A percentile compares a stretch with the other conserved stretches of the same genome.
These are phyloP conservation scores for Alcis repandata DNA, from an alignment of 2,888 invertebrate species.

Conservation along the genomic window DNA sequence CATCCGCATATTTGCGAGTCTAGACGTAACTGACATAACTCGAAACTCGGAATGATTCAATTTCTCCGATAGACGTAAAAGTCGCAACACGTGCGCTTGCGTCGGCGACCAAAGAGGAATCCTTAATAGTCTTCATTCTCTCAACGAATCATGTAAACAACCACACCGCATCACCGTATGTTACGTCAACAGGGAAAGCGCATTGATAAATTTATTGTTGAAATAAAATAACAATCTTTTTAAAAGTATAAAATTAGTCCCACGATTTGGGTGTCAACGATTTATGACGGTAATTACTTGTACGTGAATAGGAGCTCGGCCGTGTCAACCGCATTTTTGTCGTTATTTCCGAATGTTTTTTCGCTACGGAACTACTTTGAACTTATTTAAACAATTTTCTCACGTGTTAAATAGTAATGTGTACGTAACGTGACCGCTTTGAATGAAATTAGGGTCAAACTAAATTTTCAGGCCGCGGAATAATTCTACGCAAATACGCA, in stretches of 20 bases:
- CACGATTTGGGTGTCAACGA: slow-evolving; percentile 34
- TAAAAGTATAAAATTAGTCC: slow-evolving; percentile 34
- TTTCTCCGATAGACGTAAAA: slow-evolving; percentile 53
- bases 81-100: slow-evolving; percentile 54
- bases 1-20: slow-evolving; percentile 41
- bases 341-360: slow-evolving; percentile 33
- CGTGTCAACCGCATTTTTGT: slow-evolving; percentile 34
- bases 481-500: too few relatives aligned
- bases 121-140: slow-evolving; percentile 68
- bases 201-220: slow-evolving; percentile 65
- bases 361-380: slow-evolving; percentile 26
- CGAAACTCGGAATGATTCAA: slow-evolving; percentile 52
- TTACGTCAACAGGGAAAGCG: slow-evolving; percentile 79
- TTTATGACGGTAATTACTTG: slow-evolving; percentile 37
- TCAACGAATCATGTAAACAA: slow-evolving; percentile 71
- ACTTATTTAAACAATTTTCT: slow-evolving; percentile 22
- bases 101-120: slow-evolving; percentile 56
- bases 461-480: too few relatives aligned
- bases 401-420: slow-evolving; percentile 29
- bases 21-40: slow-evolving; percentile 50
- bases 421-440: slow-evolving; percentile 28
- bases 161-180: slow-evolving; percentile 67
- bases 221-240: slow-evolving; percentile 32
- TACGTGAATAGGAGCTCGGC: slow-evolving; percentile 24
- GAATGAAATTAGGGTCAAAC: slow-evolving; percentile 9